Evolutionary conservation across 1,140 invertebrate genomes (phyloP), one percentile per base, ranked within the genome.

Genomic region (Pseudomyrmex pallidus): DNA sequence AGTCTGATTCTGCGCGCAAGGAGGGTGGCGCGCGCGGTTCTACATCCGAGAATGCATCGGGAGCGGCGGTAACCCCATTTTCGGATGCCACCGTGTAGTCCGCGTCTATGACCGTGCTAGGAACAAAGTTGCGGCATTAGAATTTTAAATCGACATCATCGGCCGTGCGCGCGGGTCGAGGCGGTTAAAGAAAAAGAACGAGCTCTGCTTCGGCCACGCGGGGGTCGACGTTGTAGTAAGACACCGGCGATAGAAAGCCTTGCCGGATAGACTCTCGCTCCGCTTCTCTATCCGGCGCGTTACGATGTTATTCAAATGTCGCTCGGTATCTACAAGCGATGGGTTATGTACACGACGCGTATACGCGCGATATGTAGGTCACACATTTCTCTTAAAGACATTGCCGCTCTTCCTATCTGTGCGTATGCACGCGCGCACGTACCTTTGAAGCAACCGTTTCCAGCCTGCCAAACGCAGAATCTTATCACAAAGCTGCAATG

Each of bases 91-190:
- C 73, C 56, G 63, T 68, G 76, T 64, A 73, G 56, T 35, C 70
- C 52, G 17, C 70, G 50, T 62, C 72, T 78, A 80, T 83, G 68
- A 64, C 22, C 64, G 67, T n/a, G 64, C 59, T 56, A 63, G 56
- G 87, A 86, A 86, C 74, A 88, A 88, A 89, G 87, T 88, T 89
- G 73, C 59, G 74, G 63, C 85, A 90, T 91, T 90, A 90, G 90
- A 91, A 89, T 91, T 91, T 91, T 89, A 91, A 90, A 90, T 91
- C 76, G 84, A 86, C 85, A 74, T 84, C 77, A 86, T 90, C 83
- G 84, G 22, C 70, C 73, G 66, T 64, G 46, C 13, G 3, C 35
- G 50, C 62, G 56, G 52, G 61, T 66, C 72, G 48, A 22, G 48
- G 35, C 78, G 78, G 59, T 61, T 74, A 20, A 74, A 73, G 78